These are phyloP conservation scores for Dolichoris vasculosae DNA, from an alignment of 1,140 invertebrate species.

Conservation along the genomic window DNA sequence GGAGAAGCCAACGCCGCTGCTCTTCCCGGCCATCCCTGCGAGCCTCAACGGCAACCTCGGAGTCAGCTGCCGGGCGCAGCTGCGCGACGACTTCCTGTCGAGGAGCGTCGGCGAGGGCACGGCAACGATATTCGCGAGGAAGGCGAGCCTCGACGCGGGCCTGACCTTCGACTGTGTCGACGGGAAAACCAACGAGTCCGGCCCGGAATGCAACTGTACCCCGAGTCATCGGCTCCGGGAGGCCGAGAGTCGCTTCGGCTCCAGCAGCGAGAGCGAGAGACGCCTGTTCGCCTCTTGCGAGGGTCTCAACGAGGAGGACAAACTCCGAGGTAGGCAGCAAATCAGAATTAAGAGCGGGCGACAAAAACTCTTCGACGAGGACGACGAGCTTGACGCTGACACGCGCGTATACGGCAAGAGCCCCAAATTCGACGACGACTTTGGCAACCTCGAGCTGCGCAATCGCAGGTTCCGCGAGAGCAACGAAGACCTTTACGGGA, in stretches of 20 bases:
- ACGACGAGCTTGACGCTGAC: slow-evolving; percentile 67
- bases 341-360: slow-evolving; percentile 64
- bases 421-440: slow-evolving; percentile 71
- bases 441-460: slow-evolving; percentile 55
- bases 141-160: slow-evolving; percentile 59
- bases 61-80: not conserved
- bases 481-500: slow-evolving; percentile 52
- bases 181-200: slow-evolving; percentile 50
- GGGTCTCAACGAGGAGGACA: slow-evolving; percentile 60
- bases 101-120: slow-evolving; percentile 64
- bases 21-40: not conserved
- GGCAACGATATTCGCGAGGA: slow-evolving; percentile 56
- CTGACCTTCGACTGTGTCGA: slow-evolving; percentile 65
- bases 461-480: not conserved
- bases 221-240: slow-evolving; percentile 57
- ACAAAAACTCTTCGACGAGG: slow-evolving; percentile 69
- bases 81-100: slow-evolving; percentile 64
- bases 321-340: slow-evolving; percentile 57
- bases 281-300: slow-evolving; percentile 65
- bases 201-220: slow-evolving; percentile 27
- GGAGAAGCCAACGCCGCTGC: slow-evolving; percentile 28
- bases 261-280: slow-evolving; percentile 66
- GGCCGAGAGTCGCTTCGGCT: slow-evolving; percentile 63
- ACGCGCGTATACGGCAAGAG: slow-evolving; percentile 71
- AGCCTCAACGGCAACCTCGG: not conserved